Base-by-base conservation (phyloP, 2,888 invertebrate genomes). In the Fragum sueziense region DNA sequence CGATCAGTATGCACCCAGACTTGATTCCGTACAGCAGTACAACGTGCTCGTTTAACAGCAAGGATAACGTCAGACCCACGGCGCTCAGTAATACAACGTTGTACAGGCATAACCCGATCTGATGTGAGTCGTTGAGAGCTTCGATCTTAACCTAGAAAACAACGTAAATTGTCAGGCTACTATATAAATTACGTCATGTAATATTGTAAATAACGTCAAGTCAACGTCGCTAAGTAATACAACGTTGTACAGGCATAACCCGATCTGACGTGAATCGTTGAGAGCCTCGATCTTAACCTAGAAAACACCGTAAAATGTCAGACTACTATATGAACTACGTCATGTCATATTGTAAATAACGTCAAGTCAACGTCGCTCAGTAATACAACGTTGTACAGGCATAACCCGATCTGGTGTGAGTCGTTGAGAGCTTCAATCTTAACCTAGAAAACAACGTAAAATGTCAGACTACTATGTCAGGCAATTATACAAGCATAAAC, bases 231-330 rank as follows among this genome's bases (percentile, higher is more conserved):
- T 84, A 7, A 87, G 72, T 14, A 86, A 62, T 0, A 86, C 79
- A 25, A 86, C 85, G 69, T 87, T 87, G 76, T 87, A 87, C 25
- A 87, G 73, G 47, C 83, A 80, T 29, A 87, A 27, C 25, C 87
- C 87, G 25, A 87, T 87, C 67, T 72, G 77, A 29, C 79, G 79
- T 3, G 85, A 85, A 72, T 87, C 87, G 61, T 87, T 87, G 3
- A 87, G 68, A 3, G 86, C 87, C 37, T 79, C 78, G 1, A 86
- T 76, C 29, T 78, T 81, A 11, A 87, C 87, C 87, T 87, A 79
- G n/a, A 79, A 37, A 6, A 78, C 0, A 47, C 14, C 37, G 14
- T 14, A 37, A 6, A 37, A 9, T 37, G n/a, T n/a, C n/a, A n/a
- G n/a, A n/a, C n/a, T n/a, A n/a, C n/a, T n/a, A n/a, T n/a, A n/a